Base-by-base conservation (phyloP, 2,113 vertebrate genomes). In the Ailurus styani region DNA sequence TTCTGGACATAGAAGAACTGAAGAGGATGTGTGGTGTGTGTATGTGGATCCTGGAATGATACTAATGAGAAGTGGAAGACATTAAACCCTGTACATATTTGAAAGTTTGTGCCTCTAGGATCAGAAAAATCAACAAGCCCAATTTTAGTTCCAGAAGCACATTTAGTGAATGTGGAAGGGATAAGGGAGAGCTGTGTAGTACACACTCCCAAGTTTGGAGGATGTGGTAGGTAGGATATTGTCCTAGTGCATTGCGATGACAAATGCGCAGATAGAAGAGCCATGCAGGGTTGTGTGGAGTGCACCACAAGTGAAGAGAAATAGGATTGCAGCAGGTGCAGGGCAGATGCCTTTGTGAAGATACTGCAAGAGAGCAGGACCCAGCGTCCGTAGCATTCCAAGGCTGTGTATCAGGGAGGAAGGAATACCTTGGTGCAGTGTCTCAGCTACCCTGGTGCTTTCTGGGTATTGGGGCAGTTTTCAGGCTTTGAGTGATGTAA, bases 401-500 rank as follows among this genome's bases (percentile, higher is more conserved):
- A 55, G 75, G 45, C 79, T 96, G 14, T 78, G 47, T 70, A 12
- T 66, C 37, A 55, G 60, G 54, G 87, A 91, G 87, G 57, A 95
- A 84, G 77, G 68, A 42, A 91, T 96, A 91, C 84, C 23, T 96
- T 88, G 68, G 42, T 96, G 91, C 60, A 57, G 68, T 90, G 47
- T 93, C 87, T 97, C 87, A 90, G 52, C 37, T 96, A 90, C 29
- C 64, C 62, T 96, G 87, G 64, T 96, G 97, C 93, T 98, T 98
- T 94, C 79, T 98, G 94, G 94, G 87, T 90, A 97, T 87, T 87
- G 57, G 95, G 90, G 23, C 62, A 94, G 45, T 97, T 95, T 96
- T 97, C 88, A 95, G 75, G 73, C 62, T 55, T 78, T 75, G 68
- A 79, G 60, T 96, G 96, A 95, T 91, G 68, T 96, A 90, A 90